Evolutionary conservation across 1,140 invertebrate genomes (phyloP), one percentile per base, ranked within the genome.

Genomic region (Papilio dardanus): DNA sequence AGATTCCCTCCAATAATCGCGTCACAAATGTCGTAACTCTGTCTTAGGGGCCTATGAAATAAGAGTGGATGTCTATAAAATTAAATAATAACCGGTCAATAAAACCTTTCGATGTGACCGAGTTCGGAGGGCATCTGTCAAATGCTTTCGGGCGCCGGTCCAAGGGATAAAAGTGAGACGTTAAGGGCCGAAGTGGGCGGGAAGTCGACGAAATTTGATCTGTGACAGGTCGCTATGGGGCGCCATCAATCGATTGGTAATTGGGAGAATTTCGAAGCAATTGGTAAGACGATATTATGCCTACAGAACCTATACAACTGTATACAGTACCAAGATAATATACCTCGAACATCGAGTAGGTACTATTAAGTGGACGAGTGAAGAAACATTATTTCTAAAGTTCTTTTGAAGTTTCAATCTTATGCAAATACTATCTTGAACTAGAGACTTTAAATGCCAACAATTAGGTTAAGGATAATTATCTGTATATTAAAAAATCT

Each of bases 71-170:
- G 85, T 86, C 87, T 81, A 91, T 93, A 93, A 93, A 92, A 91
- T 91, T 87, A 92, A 92, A 92, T 92, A 92, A 93, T 93, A 93
- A 92, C 86, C 84, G 88, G 87, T 87, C 89, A 90, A 92, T 92
- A 92, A 91, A 92, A 91, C 86, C 83, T 85, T 82, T 88, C 82
- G 81, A 78, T 77, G 82, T 67, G 78, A 46, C 67, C 81, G 84
- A 81, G 79, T 80, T 82, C 77, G 80, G 81, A 4, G 77, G 81
- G 85, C 88, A 93, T 92, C 90, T 92, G 91, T 92, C 91, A 91
- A 90, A 90, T 86, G 84, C 82, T 84, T 86, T 82, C 84, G 82
- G 76, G 77, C 81, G 80, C 76, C 73, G 74, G 74, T 78, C 78
- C 76, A 76, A 74, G 78, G 85, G 86, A 87, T 85, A 87, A 88